Evolutionary conservation across 1,140 invertebrate genomes (phyloP), one percentile per base, ranked within the genome.

Genomic region (Drosophila kurseongensis): DNA sequence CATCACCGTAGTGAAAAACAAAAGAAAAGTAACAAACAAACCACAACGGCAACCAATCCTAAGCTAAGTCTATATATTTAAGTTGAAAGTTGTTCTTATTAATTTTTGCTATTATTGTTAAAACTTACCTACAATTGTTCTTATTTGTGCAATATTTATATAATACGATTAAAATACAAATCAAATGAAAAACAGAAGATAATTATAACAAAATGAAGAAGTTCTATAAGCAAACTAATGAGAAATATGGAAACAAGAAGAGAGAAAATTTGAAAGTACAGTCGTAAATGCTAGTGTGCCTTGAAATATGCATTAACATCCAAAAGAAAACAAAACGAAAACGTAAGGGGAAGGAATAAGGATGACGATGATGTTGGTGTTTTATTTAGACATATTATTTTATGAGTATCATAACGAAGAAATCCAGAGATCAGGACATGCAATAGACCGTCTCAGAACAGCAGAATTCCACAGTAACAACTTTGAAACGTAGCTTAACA

Each of bases 91-190:
- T 89, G 84, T 86, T 89, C 79, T 89, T 66, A 78, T 89, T 76
- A 66, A 83, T 80, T 77, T 65, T 89, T 68, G 66, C 75, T 86
- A 85, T 85, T 85, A 72, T 88, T 86, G 82, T 86, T 86, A 82
- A 88, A 75, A 68, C 84, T 82, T 72, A 89, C 68, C 65, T 80
- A 84, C 78, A 77, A 75, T 80, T 89, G 77, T 89, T 89, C 79
- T 83, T 76, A 88, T 78, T 89, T 89, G 84, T 89, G 84, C 84
- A 89, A 89, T 89, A 89, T 89, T 88, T 89, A 89, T 79, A 89
- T 80, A 75, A 84, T 61, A 80, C 52, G 47, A 80, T 66, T 59
- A 68, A 79, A 69, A 48, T 62, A 76, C 50, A 48, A 83, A 83
- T 74, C 75, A 71, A 80, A 74, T 48, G 50, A 38, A 71, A 58